Evolutionary conservation across 2,888 invertebrate genomes (phyloP).

Genomic region (Crossocerus cetratus): DNA sequence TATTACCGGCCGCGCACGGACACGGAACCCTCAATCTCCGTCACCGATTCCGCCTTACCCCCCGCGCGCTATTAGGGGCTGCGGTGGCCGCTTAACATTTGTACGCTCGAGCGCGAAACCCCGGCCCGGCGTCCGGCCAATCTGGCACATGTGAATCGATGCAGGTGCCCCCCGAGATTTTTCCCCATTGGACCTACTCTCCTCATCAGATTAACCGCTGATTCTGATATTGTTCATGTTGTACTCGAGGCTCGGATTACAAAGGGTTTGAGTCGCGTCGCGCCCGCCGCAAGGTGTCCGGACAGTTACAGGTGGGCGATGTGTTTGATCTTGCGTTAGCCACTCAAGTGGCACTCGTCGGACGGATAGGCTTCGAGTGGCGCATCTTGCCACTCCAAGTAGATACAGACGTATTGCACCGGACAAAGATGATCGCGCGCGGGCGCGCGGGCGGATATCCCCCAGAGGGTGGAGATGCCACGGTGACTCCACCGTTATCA

Average conservation of each 20-base stretch:
- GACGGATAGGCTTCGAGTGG: slow-evolving; percentile 40
- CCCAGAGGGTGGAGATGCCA: slow-evolving; percentile 25
- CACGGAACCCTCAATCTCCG: slow-evolving; percentile 1
- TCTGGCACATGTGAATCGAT: not conserved
- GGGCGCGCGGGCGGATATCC: too few species aligned
- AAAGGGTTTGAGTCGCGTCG: too few species aligned
- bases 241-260: too few species aligned
- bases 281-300: too few species aligned
- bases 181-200: too few species aligned
- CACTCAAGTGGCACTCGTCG: slow-evolving; percentile 26
- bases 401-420: slow-evolving; percentile 36
- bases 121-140: not conserved
- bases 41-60: slow-evolving; percentile 48
- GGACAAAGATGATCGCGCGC: slow-evolving; percentile 16
- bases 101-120: slow-evolving; percentile 21
- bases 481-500: slow-evolving; percentile 14
- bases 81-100: slow-evolving; percentile 39
- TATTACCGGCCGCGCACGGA: not conserved
- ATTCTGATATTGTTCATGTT: too few species aligned
- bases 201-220: too few species aligned
- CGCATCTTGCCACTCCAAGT: slow-evolving; percentile 42
- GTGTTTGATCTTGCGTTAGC: not conserved
- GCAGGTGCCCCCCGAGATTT: not conserved
- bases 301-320: not conserved
- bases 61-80: slow-evolving; percentile 56